These are phyloP conservation scores for Acanthurus leucopareius DNA, from an alignment of 2,797 vertebrate genomes.

Conservation along the genomic window DNA sequence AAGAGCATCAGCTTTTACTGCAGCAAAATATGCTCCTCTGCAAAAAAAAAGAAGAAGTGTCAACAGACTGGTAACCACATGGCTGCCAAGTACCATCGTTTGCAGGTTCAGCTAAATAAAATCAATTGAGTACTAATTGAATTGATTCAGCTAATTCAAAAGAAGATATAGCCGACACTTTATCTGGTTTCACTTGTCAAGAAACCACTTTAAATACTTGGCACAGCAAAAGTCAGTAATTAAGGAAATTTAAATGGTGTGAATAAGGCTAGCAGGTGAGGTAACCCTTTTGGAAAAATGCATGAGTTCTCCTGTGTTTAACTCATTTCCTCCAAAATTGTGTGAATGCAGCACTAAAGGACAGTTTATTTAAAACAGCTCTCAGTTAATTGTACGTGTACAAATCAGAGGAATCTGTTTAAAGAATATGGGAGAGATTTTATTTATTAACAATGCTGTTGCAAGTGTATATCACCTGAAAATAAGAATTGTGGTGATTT, in stretches of 20 bases:
- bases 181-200: neutral
- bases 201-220: neutral
- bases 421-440: too few relatives aligned
- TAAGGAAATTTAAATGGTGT: neutral
- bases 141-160: neutral
- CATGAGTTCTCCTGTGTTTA: neutral
- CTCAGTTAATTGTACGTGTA: too few relatives aligned
- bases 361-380: neutral
- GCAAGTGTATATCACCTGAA: too few relatives aligned
- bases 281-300: neutral
- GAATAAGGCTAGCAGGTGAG: neutral
- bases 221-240: neutral
- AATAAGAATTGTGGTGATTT: too few relatives aligned
- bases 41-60: neutral
- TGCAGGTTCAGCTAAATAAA: neutral
- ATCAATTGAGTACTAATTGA: neutral
- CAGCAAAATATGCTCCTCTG: neutral
- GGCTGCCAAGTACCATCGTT: neutral
- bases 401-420: too few relatives aligned
- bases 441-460: too few relatives aligned
- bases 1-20: neutral
- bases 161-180: neutral
- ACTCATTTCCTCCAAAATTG: too few relatives aligned
- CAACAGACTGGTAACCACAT: neutral
- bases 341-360: neutral